These are phyloP conservation scores for Oxystoma pomonae DNA, from an alignment of 2,888 invertebrate genomes.

Conservation along the genomic window DNA sequence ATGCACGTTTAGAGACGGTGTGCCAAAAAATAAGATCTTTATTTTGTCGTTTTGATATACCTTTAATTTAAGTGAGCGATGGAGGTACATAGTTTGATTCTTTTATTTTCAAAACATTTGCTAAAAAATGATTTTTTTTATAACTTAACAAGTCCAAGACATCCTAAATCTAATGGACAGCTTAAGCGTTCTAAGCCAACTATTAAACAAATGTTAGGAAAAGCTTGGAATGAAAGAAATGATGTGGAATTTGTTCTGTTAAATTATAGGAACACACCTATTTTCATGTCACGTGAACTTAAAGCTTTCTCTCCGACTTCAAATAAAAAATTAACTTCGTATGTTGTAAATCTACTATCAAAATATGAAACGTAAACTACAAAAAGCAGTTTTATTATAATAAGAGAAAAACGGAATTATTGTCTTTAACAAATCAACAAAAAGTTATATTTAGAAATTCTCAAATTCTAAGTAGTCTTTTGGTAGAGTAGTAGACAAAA, in stretches of 20 bases:
- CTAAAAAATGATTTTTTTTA: not conserved
- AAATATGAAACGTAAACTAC: not conserved
- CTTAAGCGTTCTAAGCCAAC: not conserved
- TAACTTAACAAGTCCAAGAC: not conserved
- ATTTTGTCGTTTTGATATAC: not conserved
- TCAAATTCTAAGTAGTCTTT: not conserved
- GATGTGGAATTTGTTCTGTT: not conserved
- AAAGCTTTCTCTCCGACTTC: not conserved
- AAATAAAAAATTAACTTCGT: not conserved
- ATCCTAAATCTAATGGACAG: not conserved
- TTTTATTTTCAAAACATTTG: not conserved
- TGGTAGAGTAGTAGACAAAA: not conserved
- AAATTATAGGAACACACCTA: slow-evolving; percentile 3
- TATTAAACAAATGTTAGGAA: too few relatives aligned
- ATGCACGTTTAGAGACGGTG: not conserved
- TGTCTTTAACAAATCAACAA: not conserved
- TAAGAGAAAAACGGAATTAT: not conserved
- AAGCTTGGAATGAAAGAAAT: too few relatives aligned
- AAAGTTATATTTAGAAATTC: not conserved
- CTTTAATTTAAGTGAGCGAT: not conserved
- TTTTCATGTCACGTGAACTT: slow-evolving; percentile 1
- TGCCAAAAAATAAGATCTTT: not conserved
- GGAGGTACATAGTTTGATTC: not conserved
- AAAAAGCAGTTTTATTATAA: not conserved
- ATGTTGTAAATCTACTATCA: not conserved